Base-by-base conservation (phyloP, 2,113 vertebrate genomes). In the Oncorhynchus tshawytscha region DNA sequence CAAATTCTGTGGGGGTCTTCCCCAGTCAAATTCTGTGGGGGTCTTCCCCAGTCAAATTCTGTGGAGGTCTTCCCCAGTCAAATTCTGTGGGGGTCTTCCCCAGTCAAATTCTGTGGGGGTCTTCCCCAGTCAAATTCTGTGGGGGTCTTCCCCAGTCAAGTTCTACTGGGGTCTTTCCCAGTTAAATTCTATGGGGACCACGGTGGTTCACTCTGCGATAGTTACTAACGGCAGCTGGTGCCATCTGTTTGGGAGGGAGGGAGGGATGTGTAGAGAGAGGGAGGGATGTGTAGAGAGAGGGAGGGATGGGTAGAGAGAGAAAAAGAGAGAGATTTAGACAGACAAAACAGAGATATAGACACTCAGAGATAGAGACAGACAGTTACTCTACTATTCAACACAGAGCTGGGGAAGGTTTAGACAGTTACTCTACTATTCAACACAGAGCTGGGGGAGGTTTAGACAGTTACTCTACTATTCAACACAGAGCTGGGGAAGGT, bases 171-270 rank as follows among this genome's bases (percentile, higher is more conserved):
- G 2, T 16, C 15, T 11, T 51, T 3, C 49, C 49, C 49, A 51
- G 49, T 51, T 8, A 51, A 51, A 15, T 20, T 62, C n/a, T 24
- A 68, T 62, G 34, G 86, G 82, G 87, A 85, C 77, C 72, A 76
- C 7, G 34, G 34, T 62, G 84, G 85, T 87, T 90, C 87, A 74
- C 83, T 85, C 79, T 82, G 83, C 82, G 86, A 87, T 85, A 87
- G 88, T 85, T 82, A 84, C 88, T 81, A 80, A 78, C 76, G 80
- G 84, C 77, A 79, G 75, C 73, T 82, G 75, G 25, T 75, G 82
- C 89, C 90, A 90, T 91, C 89, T 91, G 90, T 80, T 86, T 80
- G 67, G 76, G 62, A 57, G 64, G 49, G 22, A 75, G 60, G 69
- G 75, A 31, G 3, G 29, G 29, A 29, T 1, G 29, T 3, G 4